Conservation (phyloP, 2,797 vertebrate genomes). For the Pipistrellus pygmaeus region DNA sequence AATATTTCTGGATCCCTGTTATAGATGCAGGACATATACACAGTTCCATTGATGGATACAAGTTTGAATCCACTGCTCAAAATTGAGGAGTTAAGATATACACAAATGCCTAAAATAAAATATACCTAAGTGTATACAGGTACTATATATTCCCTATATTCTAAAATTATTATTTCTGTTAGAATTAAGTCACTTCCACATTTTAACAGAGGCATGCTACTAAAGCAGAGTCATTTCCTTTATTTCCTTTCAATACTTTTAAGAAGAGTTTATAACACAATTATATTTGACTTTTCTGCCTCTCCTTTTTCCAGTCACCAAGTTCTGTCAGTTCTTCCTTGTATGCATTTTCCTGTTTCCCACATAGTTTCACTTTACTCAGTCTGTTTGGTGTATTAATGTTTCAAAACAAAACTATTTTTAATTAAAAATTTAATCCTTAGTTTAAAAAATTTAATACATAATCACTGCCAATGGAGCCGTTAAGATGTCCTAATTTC, state of each 20-base stretch:
- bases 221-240: neutral
- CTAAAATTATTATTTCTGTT: constrained; percentile 59
- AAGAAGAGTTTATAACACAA: constrained; percentile 19
- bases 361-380: constrained; percentile 47
- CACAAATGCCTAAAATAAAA: constrained; percentile 41
- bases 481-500: constrained; percentile 40
- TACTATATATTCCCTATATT: constrained; percentile 37
- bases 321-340: constrained; percentile 33
- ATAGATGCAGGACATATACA: neutral
- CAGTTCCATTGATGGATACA: neutral
- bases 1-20: neutral
- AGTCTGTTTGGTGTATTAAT: constrained; percentile 33
- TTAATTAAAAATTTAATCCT: neutral
- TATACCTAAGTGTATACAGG: neutral
- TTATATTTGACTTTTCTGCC: constrained; percentile 24
- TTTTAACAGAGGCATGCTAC: constrained; percentile 40
- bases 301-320: constrained; percentile 29
- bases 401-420: constrained; percentile 49
- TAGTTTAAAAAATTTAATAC: constrained; percentile 57
- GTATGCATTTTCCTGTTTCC: constrained; percentile 31
- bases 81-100: neutral
- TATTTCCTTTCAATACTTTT: constrained; percentile 34
- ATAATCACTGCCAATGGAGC: neutral
- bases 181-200: constrained; percentile 55
- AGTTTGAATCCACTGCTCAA: neutral